A percentile compares a stretch with the other conserved stretches of the same genome.
Evolutionary conservation across 2,113 vertebrate genomes (phyloP).

Genomic region (Cardinalis cardinalis): DNA sequence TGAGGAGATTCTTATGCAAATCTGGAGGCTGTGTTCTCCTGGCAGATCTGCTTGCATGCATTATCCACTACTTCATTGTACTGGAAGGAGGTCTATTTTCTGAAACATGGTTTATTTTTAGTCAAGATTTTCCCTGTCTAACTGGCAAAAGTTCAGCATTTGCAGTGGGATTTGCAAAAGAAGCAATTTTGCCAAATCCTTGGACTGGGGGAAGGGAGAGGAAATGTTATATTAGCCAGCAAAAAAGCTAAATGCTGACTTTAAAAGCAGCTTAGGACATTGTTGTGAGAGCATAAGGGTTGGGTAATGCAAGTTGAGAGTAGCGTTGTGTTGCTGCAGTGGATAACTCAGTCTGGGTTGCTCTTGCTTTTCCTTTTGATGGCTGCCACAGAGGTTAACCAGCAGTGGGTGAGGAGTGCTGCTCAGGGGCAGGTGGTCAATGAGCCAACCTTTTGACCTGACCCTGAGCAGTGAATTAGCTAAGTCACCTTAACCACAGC

Average conservation of each 20-base stretch:
- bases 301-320: not conserved
- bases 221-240: not conserved
- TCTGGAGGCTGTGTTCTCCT: not conserved
- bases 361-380: not conserved
- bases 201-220: not conserved
- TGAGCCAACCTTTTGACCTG: not conserved
- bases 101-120: constrained; percentile 40
- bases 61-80: not conserved
- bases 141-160: constrained; percentile 46
- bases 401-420: not conserved
- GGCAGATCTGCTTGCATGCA: not conserved
- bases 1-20: not conserved
- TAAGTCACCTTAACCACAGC: not conserved
- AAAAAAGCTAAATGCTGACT: not conserved
- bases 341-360: not conserved
- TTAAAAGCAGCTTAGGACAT: not conserved
- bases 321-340: fast-evolving
- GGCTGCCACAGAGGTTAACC: not conserved
- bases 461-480: not conserved
- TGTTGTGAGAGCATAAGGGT: not conserved
- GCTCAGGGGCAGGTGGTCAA: not conserved
- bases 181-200: not conserved
- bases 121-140: constrained; percentile 10
- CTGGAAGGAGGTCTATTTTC: constrained; percentile 29
- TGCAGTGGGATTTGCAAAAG: not conserved